Evolutionary conservation across 2,888 invertebrate species (phyloP).

Genomic region (Xylocampa areola): DNA sequence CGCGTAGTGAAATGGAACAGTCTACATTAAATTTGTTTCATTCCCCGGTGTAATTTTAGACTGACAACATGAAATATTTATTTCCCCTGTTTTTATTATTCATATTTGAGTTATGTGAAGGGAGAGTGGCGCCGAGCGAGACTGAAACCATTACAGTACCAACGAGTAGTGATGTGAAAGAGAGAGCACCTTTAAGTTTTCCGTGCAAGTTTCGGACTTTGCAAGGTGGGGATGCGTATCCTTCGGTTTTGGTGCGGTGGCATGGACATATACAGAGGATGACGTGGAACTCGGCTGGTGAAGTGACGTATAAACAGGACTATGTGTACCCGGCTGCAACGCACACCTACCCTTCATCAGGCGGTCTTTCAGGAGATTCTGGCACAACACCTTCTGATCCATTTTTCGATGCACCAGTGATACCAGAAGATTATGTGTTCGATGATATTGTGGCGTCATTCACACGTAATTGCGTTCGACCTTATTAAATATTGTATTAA

Average conservation of each 20-base stretch:
- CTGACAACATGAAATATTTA: constrained; percentile 68
- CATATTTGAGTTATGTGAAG: constrained; percentile 60
- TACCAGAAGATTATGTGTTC: constrained; percentile 47
- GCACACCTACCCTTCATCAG: constrained; percentile 47
- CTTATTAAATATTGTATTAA: constrained; percentile 16
- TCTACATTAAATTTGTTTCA: constrained; percentile 53
- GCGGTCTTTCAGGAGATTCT: constrained; percentile 49
- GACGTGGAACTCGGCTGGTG: constrained; percentile 46
- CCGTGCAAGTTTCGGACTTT: constrained; percentile 66
- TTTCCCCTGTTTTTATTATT: constrained; percentile 59
- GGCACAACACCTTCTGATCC: constrained; percentile 35
- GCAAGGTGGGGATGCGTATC: constrained; percentile 64
- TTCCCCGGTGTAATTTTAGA: constrained; percentile 49
- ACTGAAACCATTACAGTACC: constrained; percentile 48
- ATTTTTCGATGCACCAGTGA: constrained; percentile 45
- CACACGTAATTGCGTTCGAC: constrained; percentile 3
- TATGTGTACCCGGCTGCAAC: constrained; percentile 42
- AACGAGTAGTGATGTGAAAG: constrained; percentile 51
- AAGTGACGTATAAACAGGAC: constrained; percentile 29
- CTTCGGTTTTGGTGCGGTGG: constrained; percentile 70
- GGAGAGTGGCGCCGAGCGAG: constrained; percentile 65
- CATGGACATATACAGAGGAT: constrained; percentile 55
- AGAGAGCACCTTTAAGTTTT: constrained; percentile 58
- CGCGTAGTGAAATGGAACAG: constrained; percentile 49
- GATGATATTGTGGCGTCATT: constrained; percentile 33